Evolutionary conservation across 2,888 invertebrate genomes (phyloP).

Genomic region (Thymelicus sylvestris): DNA sequence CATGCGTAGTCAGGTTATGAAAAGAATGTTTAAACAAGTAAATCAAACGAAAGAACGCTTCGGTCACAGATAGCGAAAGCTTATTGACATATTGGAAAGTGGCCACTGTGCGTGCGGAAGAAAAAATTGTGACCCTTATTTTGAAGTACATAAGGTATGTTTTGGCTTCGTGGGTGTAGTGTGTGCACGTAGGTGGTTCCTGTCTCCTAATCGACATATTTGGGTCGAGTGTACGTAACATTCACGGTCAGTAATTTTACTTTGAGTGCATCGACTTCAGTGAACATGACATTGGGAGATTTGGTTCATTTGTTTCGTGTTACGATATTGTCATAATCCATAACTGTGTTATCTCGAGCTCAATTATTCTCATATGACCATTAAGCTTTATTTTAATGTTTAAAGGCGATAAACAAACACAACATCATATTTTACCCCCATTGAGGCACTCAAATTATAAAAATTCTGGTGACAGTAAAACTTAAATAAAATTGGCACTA

Average conservation of each 20-base stretch:
- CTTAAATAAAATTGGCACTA: no score
- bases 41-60: slow-evolving; percentile 71
- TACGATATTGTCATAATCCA: slow-evolving; percentile 3
- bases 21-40: slow-evolving; percentile 71
- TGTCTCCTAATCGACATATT: slow-evolving; percentile 70
- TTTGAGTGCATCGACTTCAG: slow-evolving; percentile 39
- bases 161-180: slow-evolving; percentile 36
- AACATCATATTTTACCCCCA: no score
- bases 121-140: slow-evolving; percentile 52
- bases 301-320: slow-evolving; percentile 8
- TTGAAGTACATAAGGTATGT: slow-evolving; percentile 45
- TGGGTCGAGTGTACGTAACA: slow-evolving; percentile 68
- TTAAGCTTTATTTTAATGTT: no score
- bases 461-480: no score
- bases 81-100: slow-evolving; percentile 83
- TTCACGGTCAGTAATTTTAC: slow-evolving; percentile 53
- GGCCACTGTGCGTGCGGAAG: slow-evolving; percentile 49
- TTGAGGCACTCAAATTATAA: no score
- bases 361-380: no score
- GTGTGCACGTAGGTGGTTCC: slow-evolving; percentile 64
- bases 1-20: slow-evolving; percentile 35
- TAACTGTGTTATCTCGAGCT: no score
- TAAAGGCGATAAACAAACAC: no score
- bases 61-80: slow-evolving; percentile 83
- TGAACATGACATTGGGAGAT: slow-evolving; percentile 25